Conservation (phyloP, 2,888 invertebrate genomes). For the Orchesellides sinensis region DNA sequence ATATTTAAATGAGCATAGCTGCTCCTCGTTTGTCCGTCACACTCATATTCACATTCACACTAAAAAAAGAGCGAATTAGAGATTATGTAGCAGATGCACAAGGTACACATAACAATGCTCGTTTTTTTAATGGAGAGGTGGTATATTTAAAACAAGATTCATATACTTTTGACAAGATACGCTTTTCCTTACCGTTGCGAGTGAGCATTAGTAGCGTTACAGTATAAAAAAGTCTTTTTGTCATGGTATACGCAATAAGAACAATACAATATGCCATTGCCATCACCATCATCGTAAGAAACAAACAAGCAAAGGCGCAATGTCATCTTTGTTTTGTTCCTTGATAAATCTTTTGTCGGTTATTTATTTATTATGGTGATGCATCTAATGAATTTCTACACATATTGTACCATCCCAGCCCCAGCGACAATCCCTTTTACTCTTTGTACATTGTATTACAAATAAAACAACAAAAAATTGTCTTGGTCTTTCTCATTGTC, state of each 20-base stretch:
- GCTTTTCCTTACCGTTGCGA: conserved; percentile 1
- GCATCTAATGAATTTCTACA: no score
- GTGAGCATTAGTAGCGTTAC: background rate
- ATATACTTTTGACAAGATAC: conserved; percentile 4
- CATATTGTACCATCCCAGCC: no score
- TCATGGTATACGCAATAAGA: no score
- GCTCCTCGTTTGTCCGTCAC: no score
- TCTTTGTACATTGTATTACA: no score
- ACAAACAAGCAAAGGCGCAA: conserved; percentile 1
- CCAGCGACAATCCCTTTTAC: no score
- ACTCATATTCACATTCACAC: background rate
- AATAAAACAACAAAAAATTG: no score
- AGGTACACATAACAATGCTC: background rate
- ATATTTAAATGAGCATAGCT: no score
- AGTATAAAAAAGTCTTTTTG: background rate
- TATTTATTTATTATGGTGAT: no score
- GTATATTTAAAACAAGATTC: background rate
- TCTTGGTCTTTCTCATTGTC: no score
- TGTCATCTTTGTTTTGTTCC: conserved; percentile 25
- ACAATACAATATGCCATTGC: no score
- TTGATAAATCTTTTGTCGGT: conserved; percentile 31
- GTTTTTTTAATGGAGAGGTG: no score
- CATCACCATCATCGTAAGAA: background rate
- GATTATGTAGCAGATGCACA: background rate
- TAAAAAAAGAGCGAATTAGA: background rate